Percentiles rank a stretch among this genome's conserved stretches.
These are phyloP conservation scores for Amia ocellicauda DNA, from an alignment of 2,113 vertebrate species.

Conservation along the genomic window DNA sequence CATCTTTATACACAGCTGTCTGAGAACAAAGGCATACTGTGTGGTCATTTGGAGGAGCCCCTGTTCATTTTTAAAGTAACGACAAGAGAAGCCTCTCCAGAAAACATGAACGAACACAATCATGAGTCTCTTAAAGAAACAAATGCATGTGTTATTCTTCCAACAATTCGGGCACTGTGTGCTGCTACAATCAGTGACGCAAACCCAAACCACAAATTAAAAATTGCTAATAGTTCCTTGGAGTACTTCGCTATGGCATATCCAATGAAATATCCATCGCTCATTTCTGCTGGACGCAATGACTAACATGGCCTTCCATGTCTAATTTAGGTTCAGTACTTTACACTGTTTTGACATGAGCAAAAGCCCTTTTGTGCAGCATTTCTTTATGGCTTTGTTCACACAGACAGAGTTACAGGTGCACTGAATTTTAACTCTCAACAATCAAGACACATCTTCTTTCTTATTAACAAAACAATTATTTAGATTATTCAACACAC, in stretches of 20 bases:
- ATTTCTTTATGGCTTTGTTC: conserved; percentile 11
- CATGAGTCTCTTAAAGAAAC: conserved; percentile 1
- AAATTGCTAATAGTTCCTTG: conserved; percentile 7
- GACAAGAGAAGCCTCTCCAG: conserved; percentile 18
- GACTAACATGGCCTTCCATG: conserved; percentile 10
- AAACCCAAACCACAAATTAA: conserved; percentile 8
- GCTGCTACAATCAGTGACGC: conserved; percentile 3
- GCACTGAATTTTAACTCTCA: not conserved
- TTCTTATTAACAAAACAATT: conserved; percentile 1
- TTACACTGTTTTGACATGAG: conserved; percentile 6
- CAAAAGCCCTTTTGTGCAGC: not conserved
- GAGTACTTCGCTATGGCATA: not conserved
- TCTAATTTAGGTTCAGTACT: not conserved
- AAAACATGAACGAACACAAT: conserved; percentile 15
- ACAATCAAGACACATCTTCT: not conserved
- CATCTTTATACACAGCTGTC: conserved; percentile 22
- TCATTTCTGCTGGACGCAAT: not conserved
- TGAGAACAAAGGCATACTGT: conserved; percentile 12
- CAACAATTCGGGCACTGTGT: conserved; percentile 11
- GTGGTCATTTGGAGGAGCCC: conserved; percentile 12
- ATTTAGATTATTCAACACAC: too few species aligned
- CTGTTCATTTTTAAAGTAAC: conserved; percentile 18
- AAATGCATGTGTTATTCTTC: conserved; percentile 24
- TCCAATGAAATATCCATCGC: conserved; percentile 4
- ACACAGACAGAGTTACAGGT: conserved; percentile 10